phyloP scores from a whole-genome alignment of 2,113 vertebrate genomes.

The Nettapus auritus region DNA sequence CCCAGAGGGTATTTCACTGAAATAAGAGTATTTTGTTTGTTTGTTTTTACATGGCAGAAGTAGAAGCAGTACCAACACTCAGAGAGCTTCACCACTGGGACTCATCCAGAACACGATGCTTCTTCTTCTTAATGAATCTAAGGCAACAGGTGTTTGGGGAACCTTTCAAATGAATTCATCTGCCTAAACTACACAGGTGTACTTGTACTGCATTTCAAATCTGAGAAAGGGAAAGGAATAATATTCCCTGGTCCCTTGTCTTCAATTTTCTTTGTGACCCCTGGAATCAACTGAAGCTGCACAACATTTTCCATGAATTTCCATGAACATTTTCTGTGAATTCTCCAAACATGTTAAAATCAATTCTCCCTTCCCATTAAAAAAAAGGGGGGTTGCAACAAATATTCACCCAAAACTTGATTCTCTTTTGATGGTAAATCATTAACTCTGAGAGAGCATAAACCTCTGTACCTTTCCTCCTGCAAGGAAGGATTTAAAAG shows the following conservation, averaged over 20 bases:
- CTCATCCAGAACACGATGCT: not conserved
- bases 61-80: not conserved
- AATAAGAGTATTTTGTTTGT: not conserved
- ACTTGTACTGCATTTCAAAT: not conserved
- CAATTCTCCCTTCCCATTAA: not conserved
- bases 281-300: not conserved
- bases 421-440: not conserved
- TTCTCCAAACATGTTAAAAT: not conserved
- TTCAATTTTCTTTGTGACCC: not conserved
- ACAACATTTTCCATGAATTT: not conserved
- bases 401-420: not conserved
- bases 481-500: not conserved
- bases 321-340: not conserved
- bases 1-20: not conserved
- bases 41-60: not conserved
- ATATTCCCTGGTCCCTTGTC: not conserved
- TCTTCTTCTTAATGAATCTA: not conserved
- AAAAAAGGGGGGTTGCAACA: not conserved
- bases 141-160: not conserved
- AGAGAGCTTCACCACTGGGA: not conserved
- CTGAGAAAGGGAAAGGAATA: not conserved
- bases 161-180: not conserved
- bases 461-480: not conserved
- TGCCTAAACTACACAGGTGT: not conserved
- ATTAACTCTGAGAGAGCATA: not conserved